Evolutionary conservation across 2,113 vertebrate species (phyloP).

Genomic region (Bos indicus): DNA sequence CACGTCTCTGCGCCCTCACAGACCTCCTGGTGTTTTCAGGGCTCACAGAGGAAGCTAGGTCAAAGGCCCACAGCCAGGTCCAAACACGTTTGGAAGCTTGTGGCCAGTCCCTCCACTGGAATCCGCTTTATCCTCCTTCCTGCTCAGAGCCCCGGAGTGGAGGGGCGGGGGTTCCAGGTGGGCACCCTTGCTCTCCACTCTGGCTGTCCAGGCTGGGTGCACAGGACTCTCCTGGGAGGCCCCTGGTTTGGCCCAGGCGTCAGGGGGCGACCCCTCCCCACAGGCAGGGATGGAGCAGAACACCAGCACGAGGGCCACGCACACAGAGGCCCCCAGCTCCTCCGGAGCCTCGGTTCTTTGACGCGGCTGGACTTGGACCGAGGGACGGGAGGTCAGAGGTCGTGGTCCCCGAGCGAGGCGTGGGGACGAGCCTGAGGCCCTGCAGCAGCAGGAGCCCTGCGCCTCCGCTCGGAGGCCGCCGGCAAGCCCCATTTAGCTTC

Average conservation of each 20-base stretch:
- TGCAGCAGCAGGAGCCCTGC: accelerated
- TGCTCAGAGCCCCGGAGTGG: neutral
- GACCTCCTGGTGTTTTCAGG: neutral
- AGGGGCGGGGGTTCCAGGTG: accelerated
- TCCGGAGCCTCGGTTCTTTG: neutral
- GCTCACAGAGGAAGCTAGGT: neutral
- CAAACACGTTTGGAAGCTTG: neutral
- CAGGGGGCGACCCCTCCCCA: accelerated
- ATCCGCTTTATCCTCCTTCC: neutral
- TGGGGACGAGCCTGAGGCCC: no score
- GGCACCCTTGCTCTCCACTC: accelerated
- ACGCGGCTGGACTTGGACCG: accelerated
- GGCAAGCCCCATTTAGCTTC: neutral
- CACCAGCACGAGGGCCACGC: accelerated
- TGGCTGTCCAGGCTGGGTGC: neutral
- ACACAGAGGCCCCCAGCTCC: accelerated
- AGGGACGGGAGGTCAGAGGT: accelerated
- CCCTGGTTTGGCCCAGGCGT: accelerated
- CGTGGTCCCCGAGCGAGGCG: accelerated
- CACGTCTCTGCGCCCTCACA: neutral
- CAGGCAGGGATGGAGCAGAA: neutral
- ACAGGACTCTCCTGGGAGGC: neutral
- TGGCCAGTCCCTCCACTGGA: neutral
- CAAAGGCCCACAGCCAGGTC: neutral
- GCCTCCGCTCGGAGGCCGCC: accelerated